Base-by-base conservation (phyloP, 1,140 invertebrate genomes). In the Diorhabda elongata region DNA sequence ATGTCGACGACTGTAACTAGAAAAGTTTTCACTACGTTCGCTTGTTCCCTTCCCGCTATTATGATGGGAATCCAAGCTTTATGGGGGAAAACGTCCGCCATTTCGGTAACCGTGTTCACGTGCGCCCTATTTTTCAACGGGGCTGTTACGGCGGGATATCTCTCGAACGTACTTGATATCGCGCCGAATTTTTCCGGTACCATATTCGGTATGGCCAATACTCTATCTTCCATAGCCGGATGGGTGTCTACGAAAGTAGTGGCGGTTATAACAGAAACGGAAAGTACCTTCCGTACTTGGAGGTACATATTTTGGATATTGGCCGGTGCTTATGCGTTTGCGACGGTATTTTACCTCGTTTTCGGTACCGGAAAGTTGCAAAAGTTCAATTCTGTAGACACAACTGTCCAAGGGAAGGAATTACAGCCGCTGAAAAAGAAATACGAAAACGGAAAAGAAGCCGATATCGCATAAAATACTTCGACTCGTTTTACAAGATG, bases 201-300 rank as follows among this genome's bases (percentile, higher is more conserved):
- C 2, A 91, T 97, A 66, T 96, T 96, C 82, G 95, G 94, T 6
- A 86, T 97, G 77, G 92, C 93, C 4, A 97, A 97, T 78, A 96
- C 93, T 0, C 80, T 96, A 64, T 95, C 93, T 1, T 96, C 94
- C 0, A 83, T 95, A 59, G 93, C 94, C 26, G 95, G 95, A 41
- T 96, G 91, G 79, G 76, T 96, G 0, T 95, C 93, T 45, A 91
- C 93, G 0, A 87, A 86, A 74, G 89, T 96, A 83, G 93, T 95
- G n/a, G 93, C 92, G 41, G 83, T 86, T 42, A 83, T 97, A 8
- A 96, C 94, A 2, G 86, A 89, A 44, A 79, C 90, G 4, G 86
- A 92, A 74, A 87, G 91, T 82, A 90, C 88, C 0, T 89, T 90
- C 76, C 84, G 84, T 9, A 87, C 91, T 76, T 97, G 94, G 94